Evolutionary conservation across 1,140 invertebrate genomes (phyloP), one percentile per base, ranked within the genome.

Genomic region (Ladona fulva): DNA sequence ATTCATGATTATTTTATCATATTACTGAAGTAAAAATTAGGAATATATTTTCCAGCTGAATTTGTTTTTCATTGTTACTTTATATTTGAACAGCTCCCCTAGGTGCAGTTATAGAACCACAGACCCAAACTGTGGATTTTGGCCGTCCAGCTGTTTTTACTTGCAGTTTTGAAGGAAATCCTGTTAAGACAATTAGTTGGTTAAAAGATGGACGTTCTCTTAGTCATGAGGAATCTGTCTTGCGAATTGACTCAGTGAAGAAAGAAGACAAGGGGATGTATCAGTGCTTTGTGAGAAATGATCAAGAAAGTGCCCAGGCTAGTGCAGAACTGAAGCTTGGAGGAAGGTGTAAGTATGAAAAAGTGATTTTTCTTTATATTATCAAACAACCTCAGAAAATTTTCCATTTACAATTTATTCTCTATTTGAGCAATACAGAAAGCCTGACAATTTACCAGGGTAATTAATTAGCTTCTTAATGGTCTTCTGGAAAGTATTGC

Each of bases 181-280:
- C 95, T 0, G 92, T 97, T 76, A 94, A 94, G 83, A 93, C 91
- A 6, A 91, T 98, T 42, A 92, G 89, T 25, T 98, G 97, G 97
- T 87, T 96, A 76, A 97, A 97, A 85, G 95, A 98, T 84, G 95
- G 95, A 79, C 92, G 94, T 84, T 89, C 90, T 42, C 88, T 95
- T 79, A 91, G 93, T 82, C 91, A 92, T 79, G 83, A 85, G 29
- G 94, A 95, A 79, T 88, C 92, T 0, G 88, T 92, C 74, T 85
- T 97, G 22, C 90, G 92, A 77, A 96, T 98, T 81, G 93, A 95
- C 80, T 92, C 92, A 6, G 95, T 99, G 0, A 93, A 94, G 84
- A 95, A 97, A 82, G 94, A 97, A 85, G 96, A 98, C 84, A 95
- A 95, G 83, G 97, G 96, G 84, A 98, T 98, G 96, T 99, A 98